Conservation (phyloP, 2,113 vertebrate species). For the Vulpes ferrilata region DNA sequence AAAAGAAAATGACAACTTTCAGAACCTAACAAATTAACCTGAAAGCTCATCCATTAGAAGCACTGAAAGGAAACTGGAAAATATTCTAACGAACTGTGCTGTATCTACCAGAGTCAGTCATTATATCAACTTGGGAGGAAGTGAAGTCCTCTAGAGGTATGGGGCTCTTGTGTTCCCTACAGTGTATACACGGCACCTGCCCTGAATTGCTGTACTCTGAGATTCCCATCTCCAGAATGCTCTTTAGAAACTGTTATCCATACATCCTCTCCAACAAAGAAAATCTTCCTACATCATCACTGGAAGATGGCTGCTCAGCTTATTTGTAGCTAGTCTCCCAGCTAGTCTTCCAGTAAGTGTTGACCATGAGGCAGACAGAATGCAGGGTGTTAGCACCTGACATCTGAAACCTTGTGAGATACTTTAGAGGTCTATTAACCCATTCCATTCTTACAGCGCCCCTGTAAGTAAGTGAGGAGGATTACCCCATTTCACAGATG, state of each 20-base stretch:
- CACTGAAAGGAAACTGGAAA: background rate
- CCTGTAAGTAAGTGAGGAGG: no score
- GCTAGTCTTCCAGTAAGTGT: no score
- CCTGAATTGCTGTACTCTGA: background rate
- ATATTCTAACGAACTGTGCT: background rate
- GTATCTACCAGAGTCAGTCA: background rate
- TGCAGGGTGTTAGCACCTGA: no score
- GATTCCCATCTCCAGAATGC: background rate
- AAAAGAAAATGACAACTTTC: slow-evolving; percentile 38
- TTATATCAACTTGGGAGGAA: background rate
- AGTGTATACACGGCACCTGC: background rate
- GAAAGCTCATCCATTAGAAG: background rate
- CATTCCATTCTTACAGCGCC: background rate
- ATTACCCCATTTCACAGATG: background rate
- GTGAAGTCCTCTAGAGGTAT: background rate
- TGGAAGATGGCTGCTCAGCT: background rate
- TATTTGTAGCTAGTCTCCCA: background rate
- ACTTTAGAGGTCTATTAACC: background rate
- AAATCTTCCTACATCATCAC: background rate
- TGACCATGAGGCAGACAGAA: background rate
- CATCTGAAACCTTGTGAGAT: background rate
- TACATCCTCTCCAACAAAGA: background rate
- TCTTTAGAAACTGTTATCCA: background rate
- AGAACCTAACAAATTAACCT: slow-evolving; percentile 23
- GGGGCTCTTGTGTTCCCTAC: background rate